A percentile compares a stretch with the other conserved stretches of the same genome.
These are phyloP conservation scores for Phataginus tetradactyla DNA, from an alignment of 2,797 vertebrate species.

Conservation along the genomic window DNA sequence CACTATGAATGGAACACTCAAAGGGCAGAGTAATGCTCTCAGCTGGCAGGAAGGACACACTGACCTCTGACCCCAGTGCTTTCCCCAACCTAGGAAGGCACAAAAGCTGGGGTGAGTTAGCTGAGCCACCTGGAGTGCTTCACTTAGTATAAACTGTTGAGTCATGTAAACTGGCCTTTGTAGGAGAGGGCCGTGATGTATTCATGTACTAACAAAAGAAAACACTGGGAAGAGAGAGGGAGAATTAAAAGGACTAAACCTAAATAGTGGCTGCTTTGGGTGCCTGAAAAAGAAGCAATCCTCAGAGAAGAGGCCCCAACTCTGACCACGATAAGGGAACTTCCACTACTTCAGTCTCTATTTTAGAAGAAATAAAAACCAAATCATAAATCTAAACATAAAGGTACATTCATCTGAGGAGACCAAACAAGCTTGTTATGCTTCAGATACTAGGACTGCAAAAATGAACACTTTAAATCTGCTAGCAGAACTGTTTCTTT, in stretches of 20 bases:
- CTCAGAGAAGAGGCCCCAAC: neutral
- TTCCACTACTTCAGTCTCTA: neutral
- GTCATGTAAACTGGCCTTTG: neutral
- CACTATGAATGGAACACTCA: neutral
- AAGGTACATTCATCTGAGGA: constrained; percentile 4
- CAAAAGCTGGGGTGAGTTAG: neutral
- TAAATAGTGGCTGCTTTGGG: neutral
- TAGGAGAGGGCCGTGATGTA: neutral
- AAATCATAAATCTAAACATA: constrained; percentile 45
- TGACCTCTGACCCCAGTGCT: neutral
- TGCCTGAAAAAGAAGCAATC: neutral
- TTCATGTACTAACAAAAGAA: neutral
- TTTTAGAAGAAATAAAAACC: constrained; percentile 56
- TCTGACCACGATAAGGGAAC: neutral
- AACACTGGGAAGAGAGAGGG: neutral
- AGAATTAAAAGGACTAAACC: constrained; percentile 11
- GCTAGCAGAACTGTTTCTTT: neutral
- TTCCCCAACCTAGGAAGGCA: neutral
- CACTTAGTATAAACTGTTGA: neutral
- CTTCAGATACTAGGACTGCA: neutral
- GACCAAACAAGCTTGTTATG: constrained; percentile 1
- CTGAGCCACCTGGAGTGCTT: neutral
- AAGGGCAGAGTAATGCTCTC: neutral
- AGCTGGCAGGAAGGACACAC: constrained; percentile 5
- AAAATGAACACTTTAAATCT: neutral